Evolutionary conservation across 37 sponge, comb jelly and placozoan species (phyloP), one percentile per base, ranked within the genome.

Genomic region (Bolinopsis microptera): DNA sequence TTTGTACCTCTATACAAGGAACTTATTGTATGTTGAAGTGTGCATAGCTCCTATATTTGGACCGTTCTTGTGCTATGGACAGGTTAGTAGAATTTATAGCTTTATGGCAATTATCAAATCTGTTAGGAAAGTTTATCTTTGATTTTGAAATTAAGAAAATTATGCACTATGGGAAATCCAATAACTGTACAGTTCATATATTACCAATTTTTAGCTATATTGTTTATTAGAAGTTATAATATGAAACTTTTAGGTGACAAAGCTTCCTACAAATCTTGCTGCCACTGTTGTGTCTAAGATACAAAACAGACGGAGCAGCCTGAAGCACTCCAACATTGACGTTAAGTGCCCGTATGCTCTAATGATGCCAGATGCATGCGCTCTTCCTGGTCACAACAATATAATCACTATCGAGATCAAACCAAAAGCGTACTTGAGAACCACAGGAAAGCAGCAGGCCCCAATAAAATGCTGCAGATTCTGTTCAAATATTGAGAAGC

Each of bases 301-400:
- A 36, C 90, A 39, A 27, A 86, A 86, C 8, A 1, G 90, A 2
- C 90, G 90, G 1, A 23, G 34, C 61, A 36, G 38, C 2, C 32
- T 86, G 61, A 38, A 34, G 39, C 48, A 86, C 28, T 41, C 90
- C n/a, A 41, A 41, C 22, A 34, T 86, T 38, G 90, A 86, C 31
- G 25, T 27, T 25, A 39, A 22, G 0, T 86, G 90, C 28, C 90
- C 90, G 48, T 86, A 86, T 27, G 90, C 90, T 28, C n/a, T 86
- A 8, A 13, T 86, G 26, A 86, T 86, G 90, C 90, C 90, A 2
- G 90, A 86, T 86, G 90, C 90, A 13, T 86, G 90, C 39, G n/a
- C 90, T 21, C 26, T 86, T 2, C 36, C 90, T 27, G 90, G 90
- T 0, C 90, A 86, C 30, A 38, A 22, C 24, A 38, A 86, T 27